Conservation (phyloP, 1,140 invertebrate genomes). For the Drosophila sechellia region DNA sequence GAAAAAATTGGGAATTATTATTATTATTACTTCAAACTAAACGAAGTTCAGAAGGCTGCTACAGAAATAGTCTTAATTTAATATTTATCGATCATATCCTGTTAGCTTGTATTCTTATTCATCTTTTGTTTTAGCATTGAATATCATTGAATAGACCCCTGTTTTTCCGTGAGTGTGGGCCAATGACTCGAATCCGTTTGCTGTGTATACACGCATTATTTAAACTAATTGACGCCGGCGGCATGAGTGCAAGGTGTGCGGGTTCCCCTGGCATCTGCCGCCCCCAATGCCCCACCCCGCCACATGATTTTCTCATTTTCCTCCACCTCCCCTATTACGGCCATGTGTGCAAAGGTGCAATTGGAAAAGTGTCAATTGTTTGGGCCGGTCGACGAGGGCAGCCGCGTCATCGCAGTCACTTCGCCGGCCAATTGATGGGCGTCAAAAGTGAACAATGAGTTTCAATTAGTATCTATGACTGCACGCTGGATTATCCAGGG, state of each 20-base stretch:
- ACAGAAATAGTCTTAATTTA: no score
- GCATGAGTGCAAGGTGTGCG: slow-evolving; percentile 63
- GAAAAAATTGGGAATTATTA: background rate
- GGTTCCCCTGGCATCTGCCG: slow-evolving; percentile 40
- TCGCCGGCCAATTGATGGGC: slow-evolving; percentile 64
- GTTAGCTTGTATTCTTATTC: no score
- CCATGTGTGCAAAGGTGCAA: slow-evolving; percentile 59
- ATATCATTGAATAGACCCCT: no score
- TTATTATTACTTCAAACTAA: no score
- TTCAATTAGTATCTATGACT: slow-evolving; percentile 71
- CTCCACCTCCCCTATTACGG: background rate
- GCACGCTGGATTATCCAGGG: slow-evolving; percentile 59
- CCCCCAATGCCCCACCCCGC: background rate
- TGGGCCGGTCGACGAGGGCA: slow-evolving; percentile 15
- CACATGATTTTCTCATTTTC: background rate
- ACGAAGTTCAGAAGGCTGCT: no score
- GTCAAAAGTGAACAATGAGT: slow-evolving; percentile 80
- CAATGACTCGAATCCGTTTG: slow-evolving; percentile 65
- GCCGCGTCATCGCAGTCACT: slow-evolving; percentile 2
- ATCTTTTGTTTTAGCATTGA: no score
- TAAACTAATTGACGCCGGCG: slow-evolving; percentile 79
- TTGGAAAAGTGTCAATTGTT: slow-evolving; percentile 80
- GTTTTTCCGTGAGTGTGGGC: slow-evolving; percentile 34
- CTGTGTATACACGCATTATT: slow-evolving; percentile 60
- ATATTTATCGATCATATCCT: background rate